Percentiles rank a stretch among this genome's conserved stretches.
Conservation (phyloP, 2,797 vertebrate genomes). For the Anguilla marmorata region DNA sequence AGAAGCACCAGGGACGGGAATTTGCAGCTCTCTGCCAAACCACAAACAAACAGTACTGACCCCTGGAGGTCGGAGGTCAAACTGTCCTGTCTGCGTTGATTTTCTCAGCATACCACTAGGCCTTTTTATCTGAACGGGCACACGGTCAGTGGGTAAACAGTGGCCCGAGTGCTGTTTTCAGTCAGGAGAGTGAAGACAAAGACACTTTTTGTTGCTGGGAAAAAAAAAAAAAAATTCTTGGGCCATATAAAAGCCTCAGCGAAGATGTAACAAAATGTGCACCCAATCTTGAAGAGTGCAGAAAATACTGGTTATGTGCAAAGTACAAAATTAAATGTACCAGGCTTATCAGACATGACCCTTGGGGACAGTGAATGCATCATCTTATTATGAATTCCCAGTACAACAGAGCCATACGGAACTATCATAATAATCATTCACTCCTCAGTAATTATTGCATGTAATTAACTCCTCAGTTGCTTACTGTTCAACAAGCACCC, state of each 20-base stretch:
- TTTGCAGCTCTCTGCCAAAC: constrained; percentile 81
- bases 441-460: not conserved
- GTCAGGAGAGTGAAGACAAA: constrained; percentile 74
- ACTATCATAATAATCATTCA: constrained; percentile 45
- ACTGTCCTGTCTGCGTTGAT: constrained; percentile 67
- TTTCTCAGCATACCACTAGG: constrained; percentile 77
- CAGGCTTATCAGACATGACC: constrained; percentile 63
- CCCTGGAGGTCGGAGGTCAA: constrained; percentile 76
- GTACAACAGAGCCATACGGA: constrained; percentile 67
- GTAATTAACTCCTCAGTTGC: not conserved
- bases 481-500: not conserved
- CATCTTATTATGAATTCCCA: constrained; percentile 73
- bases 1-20: constrained; percentile 86
- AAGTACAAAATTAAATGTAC: not conserved
- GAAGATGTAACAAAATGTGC: constrained; percentile 73
- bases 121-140: constrained; percentile 84
- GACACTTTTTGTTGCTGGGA: constrained; percentile 71
- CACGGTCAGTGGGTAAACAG: constrained; percentile 74
- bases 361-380: constrained; percentile 73
- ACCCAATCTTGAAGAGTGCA: constrained; percentile 61
- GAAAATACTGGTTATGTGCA: not conserved
- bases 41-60: constrained; percentile 70
- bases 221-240: constrained; percentile 62
- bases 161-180: constrained; percentile 63
- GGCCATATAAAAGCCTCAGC: constrained; percentile 68